Evolutionary conservation across 1,140 invertebrate genomes (phyloP).

Genomic region (Teleogryllus occipitalis): DNA sequence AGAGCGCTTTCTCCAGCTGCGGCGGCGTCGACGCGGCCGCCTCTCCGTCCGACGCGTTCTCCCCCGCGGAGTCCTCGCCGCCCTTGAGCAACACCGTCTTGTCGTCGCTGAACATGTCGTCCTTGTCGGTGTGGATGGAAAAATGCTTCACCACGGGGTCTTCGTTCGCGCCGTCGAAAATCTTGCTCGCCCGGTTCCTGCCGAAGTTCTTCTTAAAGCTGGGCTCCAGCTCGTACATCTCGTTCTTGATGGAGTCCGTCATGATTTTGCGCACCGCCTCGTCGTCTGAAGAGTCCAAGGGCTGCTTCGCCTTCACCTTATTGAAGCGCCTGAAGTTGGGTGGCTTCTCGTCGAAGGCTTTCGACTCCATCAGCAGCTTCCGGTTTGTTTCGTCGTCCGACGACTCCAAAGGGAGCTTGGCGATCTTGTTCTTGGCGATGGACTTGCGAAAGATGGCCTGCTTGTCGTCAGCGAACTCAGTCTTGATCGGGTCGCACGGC

Average conservation of each 20-base stretch:
- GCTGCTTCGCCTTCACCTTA: slow-evolving; percentile 12
- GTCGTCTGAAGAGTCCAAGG: slow-evolving; percentile 27
- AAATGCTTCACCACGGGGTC: slow-evolving; percentile 11
- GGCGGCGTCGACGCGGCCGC: neutral
- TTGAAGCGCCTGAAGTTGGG: slow-evolving; percentile 2
- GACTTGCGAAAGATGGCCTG: slow-evolving; percentile 13
- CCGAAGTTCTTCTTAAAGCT: slow-evolving; percentile 10
- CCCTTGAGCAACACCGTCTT: neutral
- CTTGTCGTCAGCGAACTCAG: slow-evolving; percentile 18
- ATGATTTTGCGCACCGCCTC: slow-evolving; percentile 18
- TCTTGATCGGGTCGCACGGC: slow-evolving; percentile 9
- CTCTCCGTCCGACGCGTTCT: slow-evolving; percentile 7
- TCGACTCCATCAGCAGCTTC: neutral
- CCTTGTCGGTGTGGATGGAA: slow-evolving; percentile 11
- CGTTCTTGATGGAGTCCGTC: slow-evolving; percentile 10
- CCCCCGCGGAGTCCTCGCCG: neutral
- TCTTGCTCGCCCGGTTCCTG: slow-evolving; percentile 15
- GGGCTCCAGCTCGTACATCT: slow-evolving; percentile 10
- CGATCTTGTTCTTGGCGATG: slow-evolving; percentile 13
- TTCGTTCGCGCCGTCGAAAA: slow-evolving; percentile 10
- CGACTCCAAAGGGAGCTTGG: slow-evolving; percentile 16
- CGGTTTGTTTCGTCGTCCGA: slow-evolving; percentile 17
- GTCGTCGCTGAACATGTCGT: slow-evolving; percentile 17
- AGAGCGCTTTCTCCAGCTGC: slow-evolving; percentile 12
- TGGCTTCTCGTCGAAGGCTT: slow-evolving; percentile 10